Evolutionary conservation across 2,888 invertebrate genomes (phyloP), one percentile per base, ranked within the genome.

Genomic region (Melanostoma scalare): DNA sequence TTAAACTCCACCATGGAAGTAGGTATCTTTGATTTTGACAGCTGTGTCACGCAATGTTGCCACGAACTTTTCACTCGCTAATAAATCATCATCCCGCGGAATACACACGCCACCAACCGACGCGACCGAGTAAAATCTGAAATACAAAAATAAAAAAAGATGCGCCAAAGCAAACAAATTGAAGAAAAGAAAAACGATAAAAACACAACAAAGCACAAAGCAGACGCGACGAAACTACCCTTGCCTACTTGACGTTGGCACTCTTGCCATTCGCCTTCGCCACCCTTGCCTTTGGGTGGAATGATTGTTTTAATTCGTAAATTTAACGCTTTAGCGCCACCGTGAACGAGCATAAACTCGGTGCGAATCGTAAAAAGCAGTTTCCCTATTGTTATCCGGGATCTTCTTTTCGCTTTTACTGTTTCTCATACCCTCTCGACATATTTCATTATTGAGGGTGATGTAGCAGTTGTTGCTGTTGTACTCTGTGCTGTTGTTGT

Each of bases 241-340:
- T 20, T 20, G 20, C 20, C 20, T 20, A 20, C 20, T 20, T 20
- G 20, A 20, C 20, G 20, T 20, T 20, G 20, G 20, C 20, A 20
- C 20, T 20, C 20, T 20, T 20, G 20, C 20, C 20, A 20, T 20
- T 20, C 20, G 20, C 20, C 44, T 3, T 20, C 55, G 8, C 36
- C 48, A 8, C 35, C 36, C 35, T 4, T 36, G 30, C 40, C 31
- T 8, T 38, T 9, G 35, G 40, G 50, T 3, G 9, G 38, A 38
- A 71, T 71, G 76, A 71, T 77, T 71, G 75, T 67, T 81, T 81
- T 81, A 81, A 81, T 81, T 71, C 53, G 71, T 48, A 75, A 76
- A 81, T 76, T 81, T 75, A 81, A 71, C 80, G 80, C 75, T 75
- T 80, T 80, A 75, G 75, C 80, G 75, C 75, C 80, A 81, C 65